Conservation (phyloP, 1,140 invertebrate species). For the Macrosteles quadrilineatus region DNA sequence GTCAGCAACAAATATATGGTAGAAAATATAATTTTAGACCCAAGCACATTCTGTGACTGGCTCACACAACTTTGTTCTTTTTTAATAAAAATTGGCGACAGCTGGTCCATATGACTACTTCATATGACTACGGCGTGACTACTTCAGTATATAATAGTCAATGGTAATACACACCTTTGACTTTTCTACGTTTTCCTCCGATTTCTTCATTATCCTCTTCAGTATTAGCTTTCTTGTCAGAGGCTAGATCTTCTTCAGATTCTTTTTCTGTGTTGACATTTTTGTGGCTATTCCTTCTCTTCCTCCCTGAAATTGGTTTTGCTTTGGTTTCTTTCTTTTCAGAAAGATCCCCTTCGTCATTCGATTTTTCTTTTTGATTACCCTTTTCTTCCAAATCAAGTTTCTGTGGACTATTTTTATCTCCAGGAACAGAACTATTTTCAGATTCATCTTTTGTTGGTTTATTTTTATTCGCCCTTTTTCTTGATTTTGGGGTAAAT, state of each 20-base stretch:
- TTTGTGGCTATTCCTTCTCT: conserved; percentile 18
- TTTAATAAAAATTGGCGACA: too few species aligned
- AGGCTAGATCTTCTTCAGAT: not conserved
- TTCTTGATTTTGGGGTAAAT: not conserved
- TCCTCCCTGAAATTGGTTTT: not conserved
- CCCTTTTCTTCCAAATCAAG: conserved; percentile 46
- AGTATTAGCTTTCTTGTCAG: conserved; percentile 11
- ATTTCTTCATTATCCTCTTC: conserved; percentile 48
- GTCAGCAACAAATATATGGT: too few species aligned
- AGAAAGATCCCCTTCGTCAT: not conserved
- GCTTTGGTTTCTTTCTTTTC: not conserved
- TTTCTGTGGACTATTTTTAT: conserved; percentile 41
- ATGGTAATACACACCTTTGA: conserved; percentile 49
- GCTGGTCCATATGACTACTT: too few species aligned
- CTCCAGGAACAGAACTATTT: not conserved
- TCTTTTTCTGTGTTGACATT: conserved; percentile 6
- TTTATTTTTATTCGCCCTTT: conserved; percentile 15
- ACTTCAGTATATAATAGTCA: too few species aligned
- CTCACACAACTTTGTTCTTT: too few species aligned
- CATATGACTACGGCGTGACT: too few species aligned
- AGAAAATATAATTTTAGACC: too few species aligned
- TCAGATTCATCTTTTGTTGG: not conserved
- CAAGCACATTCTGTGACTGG: too few species aligned
- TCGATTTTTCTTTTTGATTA: conserved; percentile 47
- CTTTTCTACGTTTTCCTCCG: conserved; percentile 56